Base-by-base conservation (phyloP, 2,888 invertebrate genomes). In the Calliopum simillimum region DNA sequence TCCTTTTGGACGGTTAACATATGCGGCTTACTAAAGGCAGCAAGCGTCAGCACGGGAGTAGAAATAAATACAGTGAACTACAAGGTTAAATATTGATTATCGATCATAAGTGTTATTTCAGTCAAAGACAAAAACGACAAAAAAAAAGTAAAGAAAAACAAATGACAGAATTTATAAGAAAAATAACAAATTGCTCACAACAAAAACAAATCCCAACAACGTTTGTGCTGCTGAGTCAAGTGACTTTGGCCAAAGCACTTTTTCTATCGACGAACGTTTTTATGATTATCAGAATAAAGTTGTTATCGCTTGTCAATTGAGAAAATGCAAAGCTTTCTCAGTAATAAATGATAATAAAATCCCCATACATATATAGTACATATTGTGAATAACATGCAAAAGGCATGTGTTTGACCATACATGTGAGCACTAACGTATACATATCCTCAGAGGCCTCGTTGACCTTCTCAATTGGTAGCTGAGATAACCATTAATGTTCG, bases 61-160 rank as follows among this genome's bases (percentile, higher is more conserved):
- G 53, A 33, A 33, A 33, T 8, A 33, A 33, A 33, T 8, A 33
- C 5, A 33, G 33, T 33, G 8, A 8, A 33, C 33, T 33, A 53
- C 62, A 62, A 67, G 64, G 70, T 73, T 77, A 73, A 77, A 70
- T 77, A 77, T 77, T 77, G 77, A 77, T 76, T 77, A 76, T 76
- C 74, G 71, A 75, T 77, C 76, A 75, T 74, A 75, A 75, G 74
- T 73, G 73, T 71, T 74, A 43, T 68, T 69, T 66, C 21, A 44
- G 25, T 41, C 13, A 55, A 23, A 55, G 19, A 59, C n/a, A 71
- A 65, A 62, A 70, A 69, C 16, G 59, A 68, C 13, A 68, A 72
- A 51, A n/a, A 49, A 33, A 65, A 44, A 47, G 66, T 5, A 73
- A 21, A 44, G 46, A 44, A 46, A 11, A n/a, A 14, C 44, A 65